Conservation (phyloP, 2,888 invertebrate genomes). For the Palloptera scutellata region DNA sequence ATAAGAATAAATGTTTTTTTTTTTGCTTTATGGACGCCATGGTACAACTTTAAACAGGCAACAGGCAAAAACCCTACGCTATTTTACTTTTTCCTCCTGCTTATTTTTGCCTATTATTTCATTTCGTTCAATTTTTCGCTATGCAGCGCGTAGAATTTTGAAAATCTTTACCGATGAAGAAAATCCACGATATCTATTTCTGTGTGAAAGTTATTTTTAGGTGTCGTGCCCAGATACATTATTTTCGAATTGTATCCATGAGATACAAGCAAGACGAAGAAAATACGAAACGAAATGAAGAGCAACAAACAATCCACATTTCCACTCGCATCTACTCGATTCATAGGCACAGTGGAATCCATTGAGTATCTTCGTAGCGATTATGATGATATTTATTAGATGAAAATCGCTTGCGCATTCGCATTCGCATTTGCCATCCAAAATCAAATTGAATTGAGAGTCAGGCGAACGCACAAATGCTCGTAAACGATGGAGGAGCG, state of each 20-base stretch:
- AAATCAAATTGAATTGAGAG: constrained; percentile 8
- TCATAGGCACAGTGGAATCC: constrained; percentile 15
- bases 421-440: not conserved
- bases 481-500: not conserved
- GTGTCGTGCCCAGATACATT: constrained; percentile 60
- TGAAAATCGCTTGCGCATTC: not conserved
- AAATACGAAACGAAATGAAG: constrained; percentile 5
- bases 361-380: not conserved
- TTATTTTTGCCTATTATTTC: too few species aligned
- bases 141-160: too few species aligned
- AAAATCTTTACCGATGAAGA: not conserved
- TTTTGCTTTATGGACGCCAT: too few species aligned
- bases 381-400: not conserved
- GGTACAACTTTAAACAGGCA: too few species aligned
- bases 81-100: too few species aligned
- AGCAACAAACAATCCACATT: not conserved
- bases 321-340: not conserved
- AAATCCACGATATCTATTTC: constrained; percentile 60
- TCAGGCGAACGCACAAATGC: constrained; percentile 6
- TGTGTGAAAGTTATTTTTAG: constrained; percentile 61
- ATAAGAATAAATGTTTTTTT: too few species aligned
- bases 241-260: constrained; percentile 17
- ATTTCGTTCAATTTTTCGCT: too few species aligned
- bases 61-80: too few species aligned
- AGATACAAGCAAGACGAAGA: constrained; percentile 14